phyloP scores from a whole-genome alignment of 2,888 invertebrate genomes.

The Conistra vaccinii region DNA sequence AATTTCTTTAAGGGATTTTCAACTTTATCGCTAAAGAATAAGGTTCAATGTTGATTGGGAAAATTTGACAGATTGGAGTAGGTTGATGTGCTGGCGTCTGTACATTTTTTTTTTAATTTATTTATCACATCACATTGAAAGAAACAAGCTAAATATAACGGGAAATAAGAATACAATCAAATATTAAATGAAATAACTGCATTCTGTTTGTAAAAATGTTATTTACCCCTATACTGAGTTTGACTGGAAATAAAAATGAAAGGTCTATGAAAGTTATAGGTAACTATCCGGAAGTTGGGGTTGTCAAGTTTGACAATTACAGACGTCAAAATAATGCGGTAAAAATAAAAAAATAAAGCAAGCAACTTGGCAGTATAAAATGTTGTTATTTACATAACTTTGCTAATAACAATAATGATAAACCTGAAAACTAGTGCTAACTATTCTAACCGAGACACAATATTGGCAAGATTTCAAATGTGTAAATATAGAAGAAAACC shows the following conservation, averaged over 20 bases:
- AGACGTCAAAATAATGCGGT: conserved; percentile 37
- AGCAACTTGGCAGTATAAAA: background rate
- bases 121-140: background rate
- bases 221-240: conserved; percentile 21
- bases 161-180: background rate
- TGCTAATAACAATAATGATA: background rate
- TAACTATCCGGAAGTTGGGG: conserved; percentile 41
- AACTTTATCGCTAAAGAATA: no score
- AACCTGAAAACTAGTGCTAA: conserved; percentile 18
- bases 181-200: background rate
- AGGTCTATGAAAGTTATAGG: background rate
- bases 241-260: background rate
- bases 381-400: background rate
- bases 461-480: conserved; percentile 83
- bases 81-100: no score
- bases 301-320: conserved; percentile 44
- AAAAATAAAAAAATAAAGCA: conserved; percentile 15
- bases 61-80: no score
- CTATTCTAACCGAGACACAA: conserved; percentile 29
- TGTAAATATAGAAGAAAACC: conserved; percentile 79
- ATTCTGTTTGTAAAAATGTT: conserved; percentile 28
- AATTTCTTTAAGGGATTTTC: no score
- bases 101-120: no score
- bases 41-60: no score
- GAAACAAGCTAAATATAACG: background rate